Conservation (phyloP, 2,888 invertebrate species). For the Julus scanicus region DNA sequence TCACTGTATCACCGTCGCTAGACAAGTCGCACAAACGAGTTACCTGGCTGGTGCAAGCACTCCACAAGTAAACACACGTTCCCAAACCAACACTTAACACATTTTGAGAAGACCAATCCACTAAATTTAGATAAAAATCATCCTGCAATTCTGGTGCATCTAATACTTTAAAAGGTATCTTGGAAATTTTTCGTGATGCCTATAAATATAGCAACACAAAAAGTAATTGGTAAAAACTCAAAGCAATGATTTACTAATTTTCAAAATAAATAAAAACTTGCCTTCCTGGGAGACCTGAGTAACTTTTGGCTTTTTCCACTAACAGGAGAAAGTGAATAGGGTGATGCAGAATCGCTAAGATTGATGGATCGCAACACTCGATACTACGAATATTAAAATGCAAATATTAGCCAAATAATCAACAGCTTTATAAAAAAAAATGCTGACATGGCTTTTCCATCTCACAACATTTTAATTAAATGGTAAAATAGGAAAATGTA, state of each 20-base stretch:
- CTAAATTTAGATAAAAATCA: slow-evolving; percentile 98
- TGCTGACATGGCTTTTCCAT: too few species aligned
- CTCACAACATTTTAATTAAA: too few species aligned
- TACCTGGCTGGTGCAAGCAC: slow-evolving; percentile 96
- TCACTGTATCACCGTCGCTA: slow-evolving; percentile 92
- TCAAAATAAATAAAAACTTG: slow-evolving; percentile 58
- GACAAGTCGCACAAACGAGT: slow-evolving; percentile 87
- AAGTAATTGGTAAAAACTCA: too few species aligned
- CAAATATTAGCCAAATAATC: neutral
- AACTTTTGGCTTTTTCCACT: slow-evolving; percentile 95
- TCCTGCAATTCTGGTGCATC: slow-evolving; percentile 98
- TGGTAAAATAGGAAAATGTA: slow-evolving; percentile 61
- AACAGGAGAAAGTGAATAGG: slow-evolving; percentile 94
- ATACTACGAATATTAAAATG: slow-evolving; percentile 58
- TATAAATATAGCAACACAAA: slow-evolving; percentile 59
- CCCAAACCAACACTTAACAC: slow-evolving; percentile 97
- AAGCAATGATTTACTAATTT: too few species aligned
- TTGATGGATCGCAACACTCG: slow-evolving; percentile 65
- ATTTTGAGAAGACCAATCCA: slow-evolving; percentile 99
- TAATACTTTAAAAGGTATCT: slow-evolving; percentile 97
- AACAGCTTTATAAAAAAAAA: neutral
- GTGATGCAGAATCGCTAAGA: slow-evolving; percentile 76
- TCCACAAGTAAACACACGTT: slow-evolving; percentile 98
- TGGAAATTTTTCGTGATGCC: slow-evolving; percentile 97
- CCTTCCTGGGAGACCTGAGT: slow-evolving; percentile 91